Conservation (phyloP, 2,888 invertebrate genomes). For the Lasioglossum marginatum region DNA sequence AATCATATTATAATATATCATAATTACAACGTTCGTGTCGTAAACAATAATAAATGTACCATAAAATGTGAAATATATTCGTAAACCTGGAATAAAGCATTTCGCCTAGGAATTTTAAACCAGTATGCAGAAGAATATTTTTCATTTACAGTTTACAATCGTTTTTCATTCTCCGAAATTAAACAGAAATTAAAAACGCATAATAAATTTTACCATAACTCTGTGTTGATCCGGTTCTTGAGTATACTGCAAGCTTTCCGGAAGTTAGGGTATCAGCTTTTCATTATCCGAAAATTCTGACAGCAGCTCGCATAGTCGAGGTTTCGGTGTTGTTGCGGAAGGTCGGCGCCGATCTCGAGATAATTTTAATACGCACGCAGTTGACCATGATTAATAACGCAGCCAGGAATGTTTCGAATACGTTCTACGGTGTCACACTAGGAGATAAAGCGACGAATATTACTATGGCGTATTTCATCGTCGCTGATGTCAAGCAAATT, state of each 20-base stretch:
- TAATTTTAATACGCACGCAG: conserved; percentile 2
- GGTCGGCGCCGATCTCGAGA: background rate
- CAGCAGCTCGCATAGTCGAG: background rate
- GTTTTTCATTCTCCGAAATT: too few relatives aligned
- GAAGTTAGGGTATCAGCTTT: background rate
- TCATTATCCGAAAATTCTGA: background rate
- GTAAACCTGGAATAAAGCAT: fast-evolving
- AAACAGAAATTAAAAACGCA: too few relatives aligned
- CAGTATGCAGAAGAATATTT: background rate
- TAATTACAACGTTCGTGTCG: background rate
- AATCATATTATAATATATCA: background rate
- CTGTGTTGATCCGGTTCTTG: background rate
- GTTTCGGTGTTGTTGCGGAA: background rate
- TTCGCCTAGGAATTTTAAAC: background rate
- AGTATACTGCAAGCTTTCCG: background rate
- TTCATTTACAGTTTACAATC: background rate
- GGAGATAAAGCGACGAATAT: conserved; percentile 46
- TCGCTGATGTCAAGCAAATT: conserved; percentile 45
- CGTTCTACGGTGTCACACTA: background rate
- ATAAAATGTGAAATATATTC: background rate
- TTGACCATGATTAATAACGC: background rate
- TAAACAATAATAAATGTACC: background rate
- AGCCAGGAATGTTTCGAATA: conserved; percentile 1
- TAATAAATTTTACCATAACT: background rate
- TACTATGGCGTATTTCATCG: conserved; percentile 51